These are phyloP conservation scores for Centropus bengalensis DNA, from an alignment of 2,113 vertebrate genomes.

Conservation along the genomic window DNA sequence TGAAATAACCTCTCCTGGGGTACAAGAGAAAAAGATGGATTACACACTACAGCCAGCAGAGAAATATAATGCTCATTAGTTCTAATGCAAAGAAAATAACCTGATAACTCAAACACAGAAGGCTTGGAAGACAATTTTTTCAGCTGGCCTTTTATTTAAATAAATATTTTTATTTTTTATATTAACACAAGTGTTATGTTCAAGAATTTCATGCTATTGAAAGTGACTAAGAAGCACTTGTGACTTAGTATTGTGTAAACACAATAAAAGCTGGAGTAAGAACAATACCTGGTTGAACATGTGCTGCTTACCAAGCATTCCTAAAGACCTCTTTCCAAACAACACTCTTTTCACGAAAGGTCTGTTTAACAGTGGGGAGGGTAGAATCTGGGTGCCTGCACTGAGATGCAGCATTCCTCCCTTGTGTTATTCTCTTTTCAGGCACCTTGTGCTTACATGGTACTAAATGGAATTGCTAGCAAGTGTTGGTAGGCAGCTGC, in stretches of 20 bases:
- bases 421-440: background rate
- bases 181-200: background rate
- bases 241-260: background rate
- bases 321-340: background rate
- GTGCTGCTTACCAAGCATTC: background rate
- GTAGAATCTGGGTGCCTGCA: background rate
- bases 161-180: background rate
- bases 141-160: slow-evolving; percentile 18
- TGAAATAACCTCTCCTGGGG: background rate
- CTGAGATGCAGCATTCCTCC: background rate
- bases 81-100: background rate
- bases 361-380: background rate
- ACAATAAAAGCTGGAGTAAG: background rate
- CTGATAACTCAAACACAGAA: background rate
- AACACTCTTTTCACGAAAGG: background rate
- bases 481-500: background rate
- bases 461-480: background rate
- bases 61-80: slow-evolving; percentile 14
- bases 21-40: background rate
- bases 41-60: background rate
- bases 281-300: background rate
- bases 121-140: slow-evolving; percentile 17
- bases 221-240: background rate
- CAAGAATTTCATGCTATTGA: background rate
- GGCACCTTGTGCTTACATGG: background rate